Base-by-base conservation (phyloP, 2,888 invertebrate species). In the Cataglyphis livida region DNA sequence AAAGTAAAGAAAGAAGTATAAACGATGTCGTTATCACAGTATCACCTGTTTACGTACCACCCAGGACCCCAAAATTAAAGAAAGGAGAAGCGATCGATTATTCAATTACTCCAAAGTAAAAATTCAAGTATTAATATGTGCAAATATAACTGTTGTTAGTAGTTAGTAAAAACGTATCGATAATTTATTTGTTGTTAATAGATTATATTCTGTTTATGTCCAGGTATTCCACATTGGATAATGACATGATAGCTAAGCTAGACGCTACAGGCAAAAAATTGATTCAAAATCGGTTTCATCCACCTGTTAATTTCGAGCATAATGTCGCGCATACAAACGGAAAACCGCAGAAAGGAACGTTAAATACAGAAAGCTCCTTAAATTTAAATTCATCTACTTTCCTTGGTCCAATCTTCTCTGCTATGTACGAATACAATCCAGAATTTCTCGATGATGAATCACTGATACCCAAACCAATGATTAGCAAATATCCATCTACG, bases 51-150 rank as follows among this genome's bases (percentile, higher is more conserved):
- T 93, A 93, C 85, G 85, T 90, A 0, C 79, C 91, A 2, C 82
- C 89, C 21, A 91, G 85, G n/a, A 84, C 79, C 1, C 84, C 88
- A 1, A 84, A 90, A 73, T 87, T 94, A 35, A 89, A 88, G 21
- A 92, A 91, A 21, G 94, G 94, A 10, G 94, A 94, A 65, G 93
- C 87, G 18, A 61, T 92, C 32, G 91, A 94, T 86, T 91, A 93
- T 82, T 82, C 91, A 0, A 78, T 90, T 3, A 85, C 86, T 1
- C 84, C 86, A 48, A 90, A 90, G 93, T 93, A 85, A 88, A 88
- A 48, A 75, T 54, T 32, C 21, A 44, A 38, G 44, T 21, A n/a
- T 35, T 70, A 18, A 75, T 15, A 28, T 38, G n/a, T 38, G 5
- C 35, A 4, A n/a, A 21, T 9, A 3, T 18, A 54, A 25, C 18